Percentiles rank a stretch among this genome's conserved stretches.
These are phyloP conservation scores for Luperina testacea DNA, from an alignment of 2,888 invertebrate species.

Conservation along the genomic window DNA sequence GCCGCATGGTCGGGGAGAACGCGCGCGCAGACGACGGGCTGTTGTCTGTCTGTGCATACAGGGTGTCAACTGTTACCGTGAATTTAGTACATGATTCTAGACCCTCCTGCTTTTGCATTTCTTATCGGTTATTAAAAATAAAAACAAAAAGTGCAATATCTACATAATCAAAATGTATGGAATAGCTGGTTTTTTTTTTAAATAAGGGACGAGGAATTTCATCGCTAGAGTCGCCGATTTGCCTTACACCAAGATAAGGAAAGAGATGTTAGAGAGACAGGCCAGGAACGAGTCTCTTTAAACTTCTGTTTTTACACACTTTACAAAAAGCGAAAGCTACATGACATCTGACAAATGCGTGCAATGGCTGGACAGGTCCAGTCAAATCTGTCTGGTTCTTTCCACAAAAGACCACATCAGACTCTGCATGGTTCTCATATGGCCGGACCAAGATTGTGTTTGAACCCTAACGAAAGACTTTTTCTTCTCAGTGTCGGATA, in stretches of 20 bases:
- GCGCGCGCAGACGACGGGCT: constrained; percentile 18
- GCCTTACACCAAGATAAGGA: not conserved
- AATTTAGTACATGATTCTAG: not conserved
- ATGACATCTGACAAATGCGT: not conserved
- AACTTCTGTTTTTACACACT: not conserved
- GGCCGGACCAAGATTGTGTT: not conserved
- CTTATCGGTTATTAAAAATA: not conserved
- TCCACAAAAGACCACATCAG: not conserved
- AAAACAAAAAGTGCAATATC: not conserved
- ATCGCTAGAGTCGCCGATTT: not conserved
- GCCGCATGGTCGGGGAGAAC: constrained; percentile 84
- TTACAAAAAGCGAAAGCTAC: not conserved
- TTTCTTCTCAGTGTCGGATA: not conserved
- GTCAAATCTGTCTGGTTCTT: not conserved
- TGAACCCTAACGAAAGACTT: not conserved
- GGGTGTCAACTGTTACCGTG: not conserved
- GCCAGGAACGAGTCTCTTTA: not conserved
- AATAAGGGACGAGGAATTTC: not conserved
- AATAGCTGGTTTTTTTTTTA: not conserved
- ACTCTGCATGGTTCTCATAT: not conserved
- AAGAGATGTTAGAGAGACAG: not conserved
- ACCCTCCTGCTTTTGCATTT: not conserved
- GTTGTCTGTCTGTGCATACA: constrained; percentile 28
- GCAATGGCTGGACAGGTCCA: not conserved
- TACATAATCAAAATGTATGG: not conserved